Evolutionary conservation across 2,888 invertebrate genomes (phyloP).

Genomic region (Herminia tarsipennalis): DNA sequence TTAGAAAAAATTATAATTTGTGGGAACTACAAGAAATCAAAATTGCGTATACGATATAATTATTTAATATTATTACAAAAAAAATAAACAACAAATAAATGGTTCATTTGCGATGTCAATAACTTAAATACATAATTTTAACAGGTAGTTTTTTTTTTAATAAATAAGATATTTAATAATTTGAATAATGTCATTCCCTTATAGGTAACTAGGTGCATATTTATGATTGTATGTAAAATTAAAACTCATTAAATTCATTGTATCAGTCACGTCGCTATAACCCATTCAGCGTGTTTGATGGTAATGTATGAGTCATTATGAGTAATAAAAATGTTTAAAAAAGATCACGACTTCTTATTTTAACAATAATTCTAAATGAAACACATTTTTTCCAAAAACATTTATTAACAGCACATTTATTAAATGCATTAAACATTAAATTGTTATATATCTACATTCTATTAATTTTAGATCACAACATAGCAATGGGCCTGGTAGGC

Average conservation of each 20-base stretch:
- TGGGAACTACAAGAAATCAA: neutral
- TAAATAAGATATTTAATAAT: slow-evolving; percentile 68
- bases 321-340: slow-evolving; percentile 66
- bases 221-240: slow-evolving; percentile 70
- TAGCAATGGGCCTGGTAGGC: too few species aligned
- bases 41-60: neutral
- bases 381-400: slow-evolving; percentile 24
- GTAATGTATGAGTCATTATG: slow-evolving; percentile 71
- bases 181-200: slow-evolving; percentile 70
- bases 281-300: slow-evolving; percentile 79
- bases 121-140: neutral
- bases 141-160: neutral
- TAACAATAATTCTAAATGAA: neutral
- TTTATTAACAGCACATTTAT: slow-evolving; percentile 40
- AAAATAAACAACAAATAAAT: neutral
- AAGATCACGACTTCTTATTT: slow-evolving; percentile 43
- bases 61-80: neutral
- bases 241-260: slow-evolving; percentile 59
- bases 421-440: slow-evolving; percentile 39
- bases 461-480: too few species aligned
- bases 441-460: too few species aligned
- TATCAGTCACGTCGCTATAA: slow-evolving; percentile 74
- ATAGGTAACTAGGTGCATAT: slow-evolving; percentile 68
- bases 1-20: neutral
- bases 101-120: neutral